These are phyloP conservation scores for Cephus cinctus DNA, from an alignment of 1,140 invertebrate species.

Conservation along the genomic window DNA sequence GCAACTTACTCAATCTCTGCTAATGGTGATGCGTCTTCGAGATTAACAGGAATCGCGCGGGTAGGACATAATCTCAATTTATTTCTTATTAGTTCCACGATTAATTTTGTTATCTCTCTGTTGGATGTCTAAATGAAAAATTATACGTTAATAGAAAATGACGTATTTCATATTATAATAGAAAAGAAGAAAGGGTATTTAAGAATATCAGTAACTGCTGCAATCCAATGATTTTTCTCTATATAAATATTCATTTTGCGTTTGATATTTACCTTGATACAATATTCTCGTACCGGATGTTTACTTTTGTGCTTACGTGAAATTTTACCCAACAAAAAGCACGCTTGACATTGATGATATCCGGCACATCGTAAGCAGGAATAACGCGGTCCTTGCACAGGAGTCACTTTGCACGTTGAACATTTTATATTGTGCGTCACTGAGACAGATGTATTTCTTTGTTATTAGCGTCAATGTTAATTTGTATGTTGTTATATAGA, in stretches of 20 bases:
- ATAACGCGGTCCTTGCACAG: conserved; percentile 64
- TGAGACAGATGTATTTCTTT: conserved; percentile 34
- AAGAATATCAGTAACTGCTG: background rate
- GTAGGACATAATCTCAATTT: conserved; percentile 50
- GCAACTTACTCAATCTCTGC: too few relatives aligned
- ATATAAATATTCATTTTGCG: background rate
- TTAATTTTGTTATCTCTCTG: conserved; percentile 54
- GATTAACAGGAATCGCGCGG: conserved; percentile 25
- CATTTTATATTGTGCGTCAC: conserved; percentile 61
- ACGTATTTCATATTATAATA: conserved; percentile 11
- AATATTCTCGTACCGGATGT: conserved; percentile 79
- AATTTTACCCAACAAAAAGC: conserved; percentile 73
- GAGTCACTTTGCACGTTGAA: conserved; percentile 57
- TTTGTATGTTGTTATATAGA: conserved; percentile 4
- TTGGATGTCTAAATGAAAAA: conserved; percentile 49
- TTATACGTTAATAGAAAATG: conserved; percentile 12
- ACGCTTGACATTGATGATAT: conserved; percentile 78
- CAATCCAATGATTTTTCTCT: background rate
- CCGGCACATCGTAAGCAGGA: conserved; percentile 74
- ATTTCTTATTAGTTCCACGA: conserved; percentile 54
- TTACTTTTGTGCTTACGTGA: conserved; percentile 72
- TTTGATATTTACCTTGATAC: conserved; percentile 53
- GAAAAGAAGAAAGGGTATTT: conserved; percentile 7
- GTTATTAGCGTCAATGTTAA: conserved; percentile 11
- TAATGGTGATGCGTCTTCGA: conserved; percentile 35